phyloP scores from a whole-genome alignment of 2,113 vertebrate genomes.

The Myrmecobius fasciatus region DNA sequence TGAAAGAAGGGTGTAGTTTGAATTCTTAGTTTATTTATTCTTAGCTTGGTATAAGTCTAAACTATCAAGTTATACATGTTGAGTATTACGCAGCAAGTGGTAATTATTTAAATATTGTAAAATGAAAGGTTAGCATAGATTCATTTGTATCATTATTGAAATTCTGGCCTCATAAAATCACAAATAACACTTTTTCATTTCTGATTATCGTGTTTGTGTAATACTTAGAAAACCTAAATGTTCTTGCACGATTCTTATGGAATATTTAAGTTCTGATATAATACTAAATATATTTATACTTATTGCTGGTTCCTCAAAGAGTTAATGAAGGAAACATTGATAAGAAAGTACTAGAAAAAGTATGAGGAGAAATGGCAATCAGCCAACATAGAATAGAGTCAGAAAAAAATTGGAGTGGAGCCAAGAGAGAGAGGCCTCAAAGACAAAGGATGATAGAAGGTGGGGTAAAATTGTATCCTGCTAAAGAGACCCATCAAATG shows the following conservation, averaged over 20 bases:
- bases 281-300: neutral
- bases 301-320: neutral
- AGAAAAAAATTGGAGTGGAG: neutral
- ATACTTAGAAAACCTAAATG: neutral
- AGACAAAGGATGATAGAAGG: neutral
- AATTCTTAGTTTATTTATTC: neutral
- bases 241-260: neutral
- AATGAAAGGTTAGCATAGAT: constrained; percentile 30
- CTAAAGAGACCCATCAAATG: neutral
- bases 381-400: neutral
- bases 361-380: neutral
- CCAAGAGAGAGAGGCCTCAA: neutral
- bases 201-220: neutral
- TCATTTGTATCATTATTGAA: constrained; percentile 3
- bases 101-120: constrained; percentile 28
- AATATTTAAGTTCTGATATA: neutral
- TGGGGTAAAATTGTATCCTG: neutral
- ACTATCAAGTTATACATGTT: constrained; percentile 22
- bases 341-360: neutral
- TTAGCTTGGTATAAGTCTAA: constrained; percentile 20
- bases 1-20: constrained; percentile 25
- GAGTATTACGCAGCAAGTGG: constrained; percentile 26
- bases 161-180: neutral
- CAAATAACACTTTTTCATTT: neutral
- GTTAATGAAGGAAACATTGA: neutral